Evolutionary conservation across 2,113 vertebrate genomes (phyloP), one percentile per base, ranked within the genome.

Genomic region (Pandion haliaetus): DNA sequence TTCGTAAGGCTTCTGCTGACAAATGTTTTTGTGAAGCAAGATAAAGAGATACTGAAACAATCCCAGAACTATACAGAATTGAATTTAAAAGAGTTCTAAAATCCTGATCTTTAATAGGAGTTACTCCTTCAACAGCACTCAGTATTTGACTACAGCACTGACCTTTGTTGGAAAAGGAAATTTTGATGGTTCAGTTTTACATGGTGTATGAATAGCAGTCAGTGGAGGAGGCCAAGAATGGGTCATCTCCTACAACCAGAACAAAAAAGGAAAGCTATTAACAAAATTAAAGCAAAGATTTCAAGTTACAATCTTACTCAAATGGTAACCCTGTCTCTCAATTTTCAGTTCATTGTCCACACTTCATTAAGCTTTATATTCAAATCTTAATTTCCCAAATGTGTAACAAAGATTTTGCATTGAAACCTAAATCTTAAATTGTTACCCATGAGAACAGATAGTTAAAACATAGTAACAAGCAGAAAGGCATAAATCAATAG

Each of bases 111-210:
- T 82, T 69, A 72, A 57, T 8, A 85, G 40, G 24, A 72, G 28
- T 47, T 69, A 71, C 17, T 49, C 55, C 70, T 67, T 25, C 59
- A 91, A 34, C 45, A 59, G 54, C 66, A 42, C 17, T n/a, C 42
- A n/a, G 36, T 32, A n/a, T 20, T 52, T 44, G 54, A 62, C 17
- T 69, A 57, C 58, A 82, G 91, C 86, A 98, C 99, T 98, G 98
- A 99, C 99, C 99, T 99, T 99, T 29, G 99, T 99, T 81, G 99
- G 99, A 96, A 99, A 99, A 96, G 99, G 99, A 98, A 99, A 99
- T 97, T 99, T 99, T 88, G 99, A 99, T 67, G 99, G 99, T 97
- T 99, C 99, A 12, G 99, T 99, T 99, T 99, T 99, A 98, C 99
- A 99, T 78, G 99, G 99, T 52, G 99, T 99, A 88, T 99, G 99